These are phyloP conservation scores for Mesoligia furuncula DNA, from an alignment of 2,888 invertebrate genomes.

Conservation along the genomic window DNA sequence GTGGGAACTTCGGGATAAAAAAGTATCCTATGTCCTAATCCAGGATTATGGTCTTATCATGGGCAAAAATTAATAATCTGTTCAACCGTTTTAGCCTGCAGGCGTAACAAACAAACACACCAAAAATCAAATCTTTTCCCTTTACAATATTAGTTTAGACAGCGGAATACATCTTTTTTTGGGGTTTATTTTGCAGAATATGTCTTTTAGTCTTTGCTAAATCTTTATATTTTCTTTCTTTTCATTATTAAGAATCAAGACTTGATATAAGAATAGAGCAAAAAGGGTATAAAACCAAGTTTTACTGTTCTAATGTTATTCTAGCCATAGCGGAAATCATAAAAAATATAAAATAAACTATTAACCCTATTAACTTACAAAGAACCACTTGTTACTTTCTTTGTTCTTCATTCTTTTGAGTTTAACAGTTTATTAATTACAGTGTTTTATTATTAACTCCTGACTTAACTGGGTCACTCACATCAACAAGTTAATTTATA, in stretches of 20 bases:
- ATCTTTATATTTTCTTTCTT: not conserved
- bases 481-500: slow-evolving; percentile 47
- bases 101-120: too few species aligned
- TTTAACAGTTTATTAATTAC: slow-evolving; percentile 40
- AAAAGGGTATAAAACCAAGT: not conserved
- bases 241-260: not conserved
- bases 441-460: slow-evolving; percentile 30
- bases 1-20: too few species aligned
- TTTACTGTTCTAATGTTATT: not conserved
- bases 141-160: not conserved
- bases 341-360: not conserved
- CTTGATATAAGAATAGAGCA: not conserved
- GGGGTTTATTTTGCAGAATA: not conserved
- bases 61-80: too few species aligned
- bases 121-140: too few species aligned
- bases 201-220: not conserved
- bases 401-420: slow-evolving; percentile 36
- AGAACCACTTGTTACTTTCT: slow-evolving; percentile 44
- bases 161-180: not conserved
- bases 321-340: not conserved
- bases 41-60: too few species aligned
- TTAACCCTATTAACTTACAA: slow-evolving; percentile 9
- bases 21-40: too few species aligned
- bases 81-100: too few species aligned
- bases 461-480: slow-evolving; percentile 47